Conservation (phyloP, 2,888 invertebrate genomes). For the Macrosiphum euphorbiae region DNA sequence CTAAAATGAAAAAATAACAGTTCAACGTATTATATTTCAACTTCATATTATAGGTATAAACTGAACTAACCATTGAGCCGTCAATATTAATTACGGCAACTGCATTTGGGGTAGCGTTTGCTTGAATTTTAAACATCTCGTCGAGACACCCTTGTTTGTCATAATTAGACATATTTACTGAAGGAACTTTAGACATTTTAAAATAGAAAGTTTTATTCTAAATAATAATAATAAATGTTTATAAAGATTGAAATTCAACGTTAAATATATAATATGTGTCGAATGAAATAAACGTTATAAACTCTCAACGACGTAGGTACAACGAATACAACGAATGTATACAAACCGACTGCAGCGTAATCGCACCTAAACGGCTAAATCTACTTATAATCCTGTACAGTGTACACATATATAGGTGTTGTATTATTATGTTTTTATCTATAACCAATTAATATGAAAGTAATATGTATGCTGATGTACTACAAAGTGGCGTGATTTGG, state of each 20-base stretch:
- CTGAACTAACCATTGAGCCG: conserved; percentile 43
- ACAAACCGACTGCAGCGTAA: background rate
- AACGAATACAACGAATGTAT: background rate
- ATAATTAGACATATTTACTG: conserved; percentile 67
- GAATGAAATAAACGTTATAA: background rate
- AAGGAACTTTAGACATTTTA: conserved; percentile 57
- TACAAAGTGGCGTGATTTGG: conserved; percentile 35
- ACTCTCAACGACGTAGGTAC: background rate
- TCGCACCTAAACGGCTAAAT: background rate
- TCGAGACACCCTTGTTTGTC: conserved; percentile 68
- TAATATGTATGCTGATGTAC: conserved; percentile 1
- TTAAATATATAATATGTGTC: background rate
- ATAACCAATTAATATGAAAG: conserved; percentile 29
- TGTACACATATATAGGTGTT: background rate
- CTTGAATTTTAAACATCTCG: conserved; percentile 68
- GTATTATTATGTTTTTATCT: conserved; percentile 22
- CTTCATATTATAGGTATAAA: background rate
- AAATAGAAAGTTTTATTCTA: background rate
- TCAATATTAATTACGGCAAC: conserved; percentile 67
- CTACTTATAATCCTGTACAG: background rate
- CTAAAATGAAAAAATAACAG: conserved; percentile 63
- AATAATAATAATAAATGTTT: background rate
- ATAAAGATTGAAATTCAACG: background rate
- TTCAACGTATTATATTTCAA: background rate
- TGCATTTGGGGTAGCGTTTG: conserved; percentile 66